phyloP scores from a whole-genome alignment of 2,113 vertebrate genomes.

The Callithrix jacchus region DNA sequence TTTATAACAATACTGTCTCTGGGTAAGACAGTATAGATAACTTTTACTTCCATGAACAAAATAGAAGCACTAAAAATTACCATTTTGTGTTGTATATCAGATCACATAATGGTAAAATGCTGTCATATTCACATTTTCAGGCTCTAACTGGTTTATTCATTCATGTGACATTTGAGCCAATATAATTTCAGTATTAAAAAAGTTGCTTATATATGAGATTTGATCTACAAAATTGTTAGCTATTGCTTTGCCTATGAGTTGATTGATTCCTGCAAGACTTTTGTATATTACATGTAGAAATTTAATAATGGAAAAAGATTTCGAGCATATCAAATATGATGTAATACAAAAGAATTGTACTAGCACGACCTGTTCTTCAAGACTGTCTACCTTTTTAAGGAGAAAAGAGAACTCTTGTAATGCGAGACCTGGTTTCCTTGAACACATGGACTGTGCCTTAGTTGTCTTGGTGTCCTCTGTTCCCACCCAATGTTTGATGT shows the following conservation, averaged over 20 bases:
- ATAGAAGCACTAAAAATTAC: background rate
- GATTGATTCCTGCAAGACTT: slow-evolving; percentile 22
- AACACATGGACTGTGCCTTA: background rate
- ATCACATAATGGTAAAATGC: background rate
- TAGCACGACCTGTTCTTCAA: background rate
- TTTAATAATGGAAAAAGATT: slow-evolving; percentile 42
- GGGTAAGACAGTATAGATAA: background rate
- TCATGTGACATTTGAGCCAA: slow-evolving; percentile 15
- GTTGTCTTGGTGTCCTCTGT: background rate
- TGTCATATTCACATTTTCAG: background rate
- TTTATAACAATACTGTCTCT: background rate
- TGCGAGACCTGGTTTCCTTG: background rate
- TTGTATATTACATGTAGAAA: slow-evolving; percentile 8
- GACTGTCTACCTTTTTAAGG: background rate
- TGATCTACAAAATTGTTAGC: background rate
- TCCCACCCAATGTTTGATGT: background rate
- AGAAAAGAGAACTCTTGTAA: background rate
- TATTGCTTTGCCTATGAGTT: slow-evolving; percentile 16
- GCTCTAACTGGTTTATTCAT: slow-evolving; percentile 3
- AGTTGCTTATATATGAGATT: slow-evolving; percentile 7
- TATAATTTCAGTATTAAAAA: slow-evolving; percentile 31
- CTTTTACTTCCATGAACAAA: background rate
- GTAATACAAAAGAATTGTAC: background rate
- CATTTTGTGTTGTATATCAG: background rate
- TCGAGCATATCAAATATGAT: background rate